Percentiles rank a stretch among this genome's conserved stretches.
Evolutionary conservation across 2,888 invertebrate genomes (phyloP).

Genomic region (Seira ritae): DNA sequence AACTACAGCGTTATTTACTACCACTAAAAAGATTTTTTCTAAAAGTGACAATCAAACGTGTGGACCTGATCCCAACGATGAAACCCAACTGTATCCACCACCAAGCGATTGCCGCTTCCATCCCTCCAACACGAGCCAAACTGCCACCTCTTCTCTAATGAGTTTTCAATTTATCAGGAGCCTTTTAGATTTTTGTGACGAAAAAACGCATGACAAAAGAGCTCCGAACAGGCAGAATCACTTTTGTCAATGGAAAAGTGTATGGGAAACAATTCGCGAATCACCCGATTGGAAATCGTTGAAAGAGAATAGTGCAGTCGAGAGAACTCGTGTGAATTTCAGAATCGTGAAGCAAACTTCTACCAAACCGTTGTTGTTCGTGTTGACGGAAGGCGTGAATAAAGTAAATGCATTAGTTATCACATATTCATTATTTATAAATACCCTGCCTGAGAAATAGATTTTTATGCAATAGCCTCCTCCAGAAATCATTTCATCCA

Average conservation of each 20-base stretch:
- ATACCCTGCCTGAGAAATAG: too few relatives aligned
- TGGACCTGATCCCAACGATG: background rate
- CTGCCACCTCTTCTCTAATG: slow-evolving; percentile 63
- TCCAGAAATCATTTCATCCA: background rate
- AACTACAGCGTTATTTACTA: too few relatives aligned
- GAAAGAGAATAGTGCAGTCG: slow-evolving; percentile 15
- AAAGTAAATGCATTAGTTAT: background rate
- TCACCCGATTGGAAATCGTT: slow-evolving; percentile 53
- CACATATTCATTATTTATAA: background rate
- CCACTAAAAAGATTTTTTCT: too few relatives aligned
- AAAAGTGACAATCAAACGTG: background rate
- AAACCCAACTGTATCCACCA: slow-evolving; percentile 7
- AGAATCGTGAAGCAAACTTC: slow-evolving; percentile 27
- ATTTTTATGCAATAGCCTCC: slow-evolving; percentile 20
- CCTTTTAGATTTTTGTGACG: slow-evolving; percentile 78
- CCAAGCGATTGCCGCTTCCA: slow-evolving; percentile 60
- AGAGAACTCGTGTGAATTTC: background rate
- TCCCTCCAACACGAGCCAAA: slow-evolving; percentile 40
- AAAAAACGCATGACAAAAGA: slow-evolving; percentile 79
- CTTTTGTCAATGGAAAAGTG: slow-evolving; percentile 48
- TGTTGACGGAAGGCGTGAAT: slow-evolving; percentile 44
- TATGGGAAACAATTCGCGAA: slow-evolving; percentile 65
- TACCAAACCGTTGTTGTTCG: slow-evolving; percentile 37
- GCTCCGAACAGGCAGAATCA: slow-evolving; percentile 82
- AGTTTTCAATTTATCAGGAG: slow-evolving; percentile 60